A percentile compares a stretch with the other conserved stretches of the same genome.
These are phyloP conservation scores for Ptychodera flava DNA, from an alignment of 35 echinoderm and acorn worm species.

Conservation along the genomic window DNA sequence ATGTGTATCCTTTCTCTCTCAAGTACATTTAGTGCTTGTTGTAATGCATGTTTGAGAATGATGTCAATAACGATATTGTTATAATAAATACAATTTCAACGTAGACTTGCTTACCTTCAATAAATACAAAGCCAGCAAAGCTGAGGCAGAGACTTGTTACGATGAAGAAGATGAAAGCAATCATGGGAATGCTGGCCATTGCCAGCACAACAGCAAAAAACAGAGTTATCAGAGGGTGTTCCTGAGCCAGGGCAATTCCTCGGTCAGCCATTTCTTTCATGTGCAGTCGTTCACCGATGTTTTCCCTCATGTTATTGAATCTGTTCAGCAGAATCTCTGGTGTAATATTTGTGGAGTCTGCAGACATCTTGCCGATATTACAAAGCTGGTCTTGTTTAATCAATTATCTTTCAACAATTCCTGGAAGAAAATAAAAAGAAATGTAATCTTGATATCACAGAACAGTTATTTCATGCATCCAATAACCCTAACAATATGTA, in stretches of 20 bases:
- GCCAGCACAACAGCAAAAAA: neutral
- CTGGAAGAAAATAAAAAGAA: too few species aligned
- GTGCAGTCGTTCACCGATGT: neutral
- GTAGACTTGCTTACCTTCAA: slow-evolving; percentile 31
- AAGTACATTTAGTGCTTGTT: too few species aligned
- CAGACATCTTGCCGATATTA: too few species aligned
- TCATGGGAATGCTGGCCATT: neutral
- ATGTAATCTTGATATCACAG: too few species aligned
- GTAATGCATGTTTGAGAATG: too few species aligned
- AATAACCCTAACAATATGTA: too few species aligned
- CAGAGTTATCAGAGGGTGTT: neutral
- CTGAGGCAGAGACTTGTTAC: neutral
- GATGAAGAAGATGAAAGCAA: neutral
- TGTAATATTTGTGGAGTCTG: neutral
- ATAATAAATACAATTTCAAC: too few species aligned
- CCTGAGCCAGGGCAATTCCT: neutral
- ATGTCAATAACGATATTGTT: too few species aligned
- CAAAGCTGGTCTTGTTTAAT: too few species aligned
- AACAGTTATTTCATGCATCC: too few species aligned
- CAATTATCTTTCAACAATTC: too few species aligned
- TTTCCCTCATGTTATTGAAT: neutral
- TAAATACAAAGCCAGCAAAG: slow-evolving; percentile 7
- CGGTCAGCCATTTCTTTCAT: neutral
- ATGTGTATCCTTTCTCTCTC: too few species aligned
- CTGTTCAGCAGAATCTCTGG: neutral